Base-by-base conservation (phyloP, 2,888 invertebrate species). In the Spialia ferax region DNA sequence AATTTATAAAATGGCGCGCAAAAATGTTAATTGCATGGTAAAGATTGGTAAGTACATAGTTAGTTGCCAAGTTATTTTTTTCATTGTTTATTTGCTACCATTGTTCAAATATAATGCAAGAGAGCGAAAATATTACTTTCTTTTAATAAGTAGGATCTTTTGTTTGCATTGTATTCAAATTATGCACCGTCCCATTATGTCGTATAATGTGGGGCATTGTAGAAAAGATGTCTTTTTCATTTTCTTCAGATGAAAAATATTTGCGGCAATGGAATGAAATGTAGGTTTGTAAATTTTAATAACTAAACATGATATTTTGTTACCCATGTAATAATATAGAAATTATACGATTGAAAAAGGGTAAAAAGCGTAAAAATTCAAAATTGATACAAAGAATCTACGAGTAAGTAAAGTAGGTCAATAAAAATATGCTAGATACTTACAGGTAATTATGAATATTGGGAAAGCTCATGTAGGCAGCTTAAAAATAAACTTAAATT, bases 31-130 rank as follows among this genome's bases (percentile, higher is more conserved):
- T 45, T 59, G 26, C n/a, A n/a, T n/a, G 3, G 22, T 38, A 38
- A 2, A 32, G 10, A 0, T 10, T 10, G 32, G 13, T 38, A 13
- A n/a, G 35, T 38, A 38, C 35, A n/a, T 38, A 38, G 35, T 2
- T 38, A 42, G 15, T 42, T 22, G 26, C 10, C 5, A n/a, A 42
- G 59, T 48, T 42, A 60, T 60, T 60, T 38, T 23, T 13, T 23
- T 11, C 13, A 29, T 29, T 18, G 18, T 45, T 45, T 45, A 59
- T 45, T 60, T 45, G 45, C 60, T 26, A 20, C 45, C 45, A 60
- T 60, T 60, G 48, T 60, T 48, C 23, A 48, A 48, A 60, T 60
- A 48, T 45, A 23, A 57, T 59, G 26, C 23, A 57, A 57, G n/a
- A 23, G 57, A 59, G 48, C 48, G 29, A 45, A 60, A 45, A 32